Percentiles rank a stretch among this genome's conserved stretches.
These are phyloP conservation scores for Acleris literana DNA, from an alignment of 2,888 invertebrate species.

Conservation along the genomic window DNA sequence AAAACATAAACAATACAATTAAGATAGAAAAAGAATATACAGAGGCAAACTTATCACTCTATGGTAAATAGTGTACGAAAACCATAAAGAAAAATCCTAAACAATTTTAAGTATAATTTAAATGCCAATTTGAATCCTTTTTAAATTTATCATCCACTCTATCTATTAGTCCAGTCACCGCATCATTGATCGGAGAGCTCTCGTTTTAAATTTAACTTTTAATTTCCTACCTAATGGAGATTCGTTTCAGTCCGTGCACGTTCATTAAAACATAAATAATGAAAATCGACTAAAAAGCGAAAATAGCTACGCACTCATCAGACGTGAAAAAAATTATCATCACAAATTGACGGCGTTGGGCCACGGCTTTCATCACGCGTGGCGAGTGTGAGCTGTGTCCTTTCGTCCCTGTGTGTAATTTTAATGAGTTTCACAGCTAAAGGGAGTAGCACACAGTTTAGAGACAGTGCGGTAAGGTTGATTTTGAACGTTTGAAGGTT, in stretches of 20 bases:
- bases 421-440: conserved; percentile 78
- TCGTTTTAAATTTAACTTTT: neutral
- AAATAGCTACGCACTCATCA: conserved; percentile 24
- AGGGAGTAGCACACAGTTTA: conserved; percentile 49
- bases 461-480: conserved; percentile 61
- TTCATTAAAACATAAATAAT: conserved; percentile 26
- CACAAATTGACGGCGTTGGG: conserved; percentile 45
- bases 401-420: conserved; percentile 73
- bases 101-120: too few relatives aligned
- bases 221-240: conserved; percentile 10
- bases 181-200: neutral
- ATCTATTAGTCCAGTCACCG: neutral
- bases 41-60: too few relatives aligned
- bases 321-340: conserved; percentile 43
- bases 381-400: conserved; percentile 40
- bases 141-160: too few relatives aligned
- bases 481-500: too few relatives aligned
- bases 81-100: too few relatives aligned
- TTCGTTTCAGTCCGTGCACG: conserved; percentile 4
- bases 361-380: conserved; percentile 12
- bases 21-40: too few relatives aligned
- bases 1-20: too few relatives aligned
- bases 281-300: conserved; percentile 8
- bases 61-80: too few relatives aligned
- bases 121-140: too few relatives aligned